These are phyloP conservation scores for Nomada fucata DNA, from an alignment of 2,888 invertebrate species.

Conservation along the genomic window DNA sequence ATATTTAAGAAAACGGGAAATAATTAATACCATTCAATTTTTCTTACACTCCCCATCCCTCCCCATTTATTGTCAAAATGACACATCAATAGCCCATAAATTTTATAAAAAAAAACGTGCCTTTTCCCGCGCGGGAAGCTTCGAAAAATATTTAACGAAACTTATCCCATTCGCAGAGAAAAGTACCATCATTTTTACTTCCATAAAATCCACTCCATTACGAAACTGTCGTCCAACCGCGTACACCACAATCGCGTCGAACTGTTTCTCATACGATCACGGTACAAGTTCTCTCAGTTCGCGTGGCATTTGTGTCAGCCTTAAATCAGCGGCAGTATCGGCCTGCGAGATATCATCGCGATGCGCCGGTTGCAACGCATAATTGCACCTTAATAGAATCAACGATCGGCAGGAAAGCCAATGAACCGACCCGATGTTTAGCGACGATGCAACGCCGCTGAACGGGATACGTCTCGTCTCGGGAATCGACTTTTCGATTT, in stretches of 20 bases:
- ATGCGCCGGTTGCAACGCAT: conserved; percentile 24
- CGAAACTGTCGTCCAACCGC: not conserved
- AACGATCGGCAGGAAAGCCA: conserved; percentile 9
- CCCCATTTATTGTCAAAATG: too few species aligned
- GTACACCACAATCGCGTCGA: not conserved
- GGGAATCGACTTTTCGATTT: conserved; percentile 65
- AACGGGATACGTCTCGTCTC: conserved; percentile 35
- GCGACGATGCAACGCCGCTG: conserved; percentile 44
- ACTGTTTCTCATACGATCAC: not conserved
- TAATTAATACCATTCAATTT: too few species aligned
- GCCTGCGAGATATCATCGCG: conserved; percentile 9
- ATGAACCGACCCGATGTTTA: conserved; percentile 12
- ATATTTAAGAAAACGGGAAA: too few species aligned
- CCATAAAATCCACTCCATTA: not conserved
- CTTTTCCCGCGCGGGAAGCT: too few species aligned
- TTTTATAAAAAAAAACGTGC: too few species aligned
- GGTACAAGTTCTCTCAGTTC: conserved; percentile 1
- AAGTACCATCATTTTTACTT: not conserved
- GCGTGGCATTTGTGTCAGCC: conserved; percentile 2
- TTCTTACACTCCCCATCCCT: too few species aligned
- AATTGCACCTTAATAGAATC: conserved; percentile 47
- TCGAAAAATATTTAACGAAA: too few species aligned
- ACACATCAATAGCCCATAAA: too few species aligned
- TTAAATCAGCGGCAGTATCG: conserved; percentile 25
- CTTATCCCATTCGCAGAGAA: too few species aligned